Percentiles rank a stretch among this genome's conserved stretches.
These are phyloP conservation scores for Ceratothoa steindachneri DNA, from an alignment of 2,888 invertebrate species.

Conservation along the genomic window DNA sequence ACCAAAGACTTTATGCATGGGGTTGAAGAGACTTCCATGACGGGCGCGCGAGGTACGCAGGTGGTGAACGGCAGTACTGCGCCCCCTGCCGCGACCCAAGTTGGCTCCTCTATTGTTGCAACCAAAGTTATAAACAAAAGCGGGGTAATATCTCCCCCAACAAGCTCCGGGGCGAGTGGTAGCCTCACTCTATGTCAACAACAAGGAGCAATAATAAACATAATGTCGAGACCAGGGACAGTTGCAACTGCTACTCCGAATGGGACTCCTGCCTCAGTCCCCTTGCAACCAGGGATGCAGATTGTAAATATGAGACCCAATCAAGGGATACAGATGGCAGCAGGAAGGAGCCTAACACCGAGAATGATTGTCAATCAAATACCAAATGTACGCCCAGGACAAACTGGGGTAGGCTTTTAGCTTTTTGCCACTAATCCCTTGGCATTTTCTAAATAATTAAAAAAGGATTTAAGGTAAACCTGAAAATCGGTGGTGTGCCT, in stretches of 20 bases:
- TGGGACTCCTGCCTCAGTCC: constrained; percentile 30
- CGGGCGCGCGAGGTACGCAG: constrained; percentile 8
- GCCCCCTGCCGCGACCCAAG: neutral
- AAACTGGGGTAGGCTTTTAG: constrained; percentile 66
- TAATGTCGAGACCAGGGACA: constrained; percentile 44
- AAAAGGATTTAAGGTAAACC: too few relatives aligned
- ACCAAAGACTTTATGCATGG: constrained; percentile 12
- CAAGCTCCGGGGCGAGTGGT: neutral
- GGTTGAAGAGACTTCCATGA: constrained; percentile 12
- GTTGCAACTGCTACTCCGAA: constrained; percentile 38
- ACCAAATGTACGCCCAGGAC: constrained; percentile 68
- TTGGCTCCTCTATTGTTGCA: neutral
- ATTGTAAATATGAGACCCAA: constrained; percentile 40
- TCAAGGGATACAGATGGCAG: constrained; percentile 30
- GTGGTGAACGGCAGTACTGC: neutral
- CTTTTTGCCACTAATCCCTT: constrained; percentile 4
- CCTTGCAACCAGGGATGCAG: constrained; percentile 41
- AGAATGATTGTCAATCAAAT: constrained; percentile 43
- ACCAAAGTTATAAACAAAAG: constrained; percentile 2
- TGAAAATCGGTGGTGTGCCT: too few relatives aligned
- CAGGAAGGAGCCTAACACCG: constrained; percentile 35
- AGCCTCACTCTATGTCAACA: neutral
- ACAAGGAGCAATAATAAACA: constrained; percentile 10
- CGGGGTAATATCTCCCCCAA: neutral
- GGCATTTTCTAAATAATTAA: neutral